Evolutionary conservation across 2,113 vertebrate species (phyloP).

Genomic region (Coptodon bakossiorum): DNA sequence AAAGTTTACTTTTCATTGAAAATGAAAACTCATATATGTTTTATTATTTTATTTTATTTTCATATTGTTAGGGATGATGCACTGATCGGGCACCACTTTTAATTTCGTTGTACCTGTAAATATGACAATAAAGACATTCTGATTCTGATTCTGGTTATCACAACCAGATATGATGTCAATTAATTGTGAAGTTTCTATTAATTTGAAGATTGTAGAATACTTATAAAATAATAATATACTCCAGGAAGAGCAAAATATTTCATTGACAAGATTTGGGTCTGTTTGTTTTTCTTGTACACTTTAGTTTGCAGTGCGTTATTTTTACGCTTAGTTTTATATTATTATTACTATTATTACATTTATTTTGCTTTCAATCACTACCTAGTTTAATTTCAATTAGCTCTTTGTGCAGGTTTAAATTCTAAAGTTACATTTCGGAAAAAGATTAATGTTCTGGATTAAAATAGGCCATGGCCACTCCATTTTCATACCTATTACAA

Average conservation of each 20-base stretch:
- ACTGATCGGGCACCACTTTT: neutral
- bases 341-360: neutral
- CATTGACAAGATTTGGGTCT: neutral
- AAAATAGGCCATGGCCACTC: too few relatives aligned
- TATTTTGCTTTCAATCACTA: neutral
- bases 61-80: neutral
- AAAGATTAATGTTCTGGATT: too few relatives aligned
- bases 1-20: neutral
- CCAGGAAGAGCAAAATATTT: neutral
- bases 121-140: neutral
- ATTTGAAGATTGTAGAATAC: neutral
- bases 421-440: too few relatives aligned
- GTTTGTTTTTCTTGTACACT: neutral
- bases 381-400: neutral
- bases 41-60: neutral
- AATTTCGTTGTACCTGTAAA: accelerated
- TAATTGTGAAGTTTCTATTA: neutral
- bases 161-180: neutral
- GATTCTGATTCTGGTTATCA: neutral
- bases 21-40: neutral
- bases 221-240: neutral
- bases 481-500: neutral
- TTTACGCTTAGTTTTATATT: neutral
- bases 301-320: neutral
- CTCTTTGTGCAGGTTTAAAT: too few relatives aligned